These are phyloP conservation scores for Manduca sexta DNA, from an alignment of 1,140 invertebrate species.

Conservation along the genomic window DNA sequence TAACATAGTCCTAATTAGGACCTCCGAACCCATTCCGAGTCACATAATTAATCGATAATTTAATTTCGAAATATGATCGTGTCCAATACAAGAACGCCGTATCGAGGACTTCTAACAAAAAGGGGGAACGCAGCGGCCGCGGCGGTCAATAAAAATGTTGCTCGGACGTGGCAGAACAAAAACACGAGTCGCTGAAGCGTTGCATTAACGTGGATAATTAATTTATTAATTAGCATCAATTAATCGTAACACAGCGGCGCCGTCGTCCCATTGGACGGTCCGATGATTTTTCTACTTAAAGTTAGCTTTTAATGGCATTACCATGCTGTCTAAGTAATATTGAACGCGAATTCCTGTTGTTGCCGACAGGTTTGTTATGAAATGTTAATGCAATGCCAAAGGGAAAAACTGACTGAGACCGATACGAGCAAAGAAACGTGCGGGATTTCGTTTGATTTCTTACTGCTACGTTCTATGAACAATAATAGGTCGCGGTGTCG, in stretches of 20 bases:
- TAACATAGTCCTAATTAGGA: constrained; percentile 35
- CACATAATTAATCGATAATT: constrained; percentile 40
- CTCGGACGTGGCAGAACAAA: constrained; percentile 40
- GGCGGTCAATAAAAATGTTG: constrained; percentile 42
- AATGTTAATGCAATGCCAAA: constrained; percentile 14
- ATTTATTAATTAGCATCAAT: constrained; percentile 69
- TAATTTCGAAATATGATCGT: constrained; percentile 42
- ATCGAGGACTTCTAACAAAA: constrained; percentile 31
- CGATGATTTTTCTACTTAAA: constrained; percentile 46
- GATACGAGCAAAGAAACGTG: constrained; percentile 23
- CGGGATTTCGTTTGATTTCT: constrained; percentile 31
- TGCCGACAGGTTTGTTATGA: constrained; percentile 40
- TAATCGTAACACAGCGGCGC: constrained; percentile 44
- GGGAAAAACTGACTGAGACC: constrained; percentile 24
- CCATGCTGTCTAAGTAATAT: constrained; percentile 29
- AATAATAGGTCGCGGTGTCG: constrained; percentile 6
- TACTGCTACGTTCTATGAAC: constrained; percentile 21
- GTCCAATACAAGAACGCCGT: constrained; percentile 19
- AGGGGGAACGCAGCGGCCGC: constrained; percentile 25
- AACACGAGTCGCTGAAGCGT: constrained; percentile 46
- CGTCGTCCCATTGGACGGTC: constrained; percentile 33
- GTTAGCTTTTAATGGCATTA: constrained; percentile 39
- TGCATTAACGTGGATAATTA: constrained; percentile 64
- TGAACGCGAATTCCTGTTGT: constrained; percentile 26
- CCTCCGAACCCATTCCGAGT: constrained; percentile 19